Evolutionary conservation across 2,113 vertebrate species (phyloP).

Genomic region (Psophia crepitans): DNA sequence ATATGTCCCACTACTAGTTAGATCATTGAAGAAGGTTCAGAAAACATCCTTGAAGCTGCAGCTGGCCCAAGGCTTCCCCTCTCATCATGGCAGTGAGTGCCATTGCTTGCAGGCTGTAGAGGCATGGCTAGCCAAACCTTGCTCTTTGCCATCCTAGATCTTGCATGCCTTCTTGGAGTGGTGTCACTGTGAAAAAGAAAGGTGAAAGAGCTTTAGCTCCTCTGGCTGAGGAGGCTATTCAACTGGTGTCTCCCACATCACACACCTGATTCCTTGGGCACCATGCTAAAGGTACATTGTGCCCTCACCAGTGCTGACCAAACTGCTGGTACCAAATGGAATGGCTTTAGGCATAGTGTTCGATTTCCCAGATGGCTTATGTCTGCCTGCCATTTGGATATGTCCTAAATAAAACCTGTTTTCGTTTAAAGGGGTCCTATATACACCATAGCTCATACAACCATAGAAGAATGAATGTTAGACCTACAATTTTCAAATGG

Average conservation of each 20-base stretch:
- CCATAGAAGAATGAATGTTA: neutral
- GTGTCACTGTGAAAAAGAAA: neutral
- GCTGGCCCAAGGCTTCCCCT: neutral
- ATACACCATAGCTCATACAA: neutral
- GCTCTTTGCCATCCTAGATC: neutral
- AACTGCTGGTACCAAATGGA: neutral
- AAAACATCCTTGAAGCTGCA: neutral
- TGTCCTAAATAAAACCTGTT: neutral
- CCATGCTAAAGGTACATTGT: neutral
- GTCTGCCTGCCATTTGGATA: neutral
- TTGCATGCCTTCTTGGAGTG: neutral
- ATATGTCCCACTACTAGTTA: neutral
- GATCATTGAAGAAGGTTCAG: neutral
- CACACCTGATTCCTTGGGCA: neutral
- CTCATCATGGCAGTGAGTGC: accelerated
- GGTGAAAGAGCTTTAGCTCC: neutral
- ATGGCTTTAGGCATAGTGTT: neutral
- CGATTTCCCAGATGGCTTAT: neutral
- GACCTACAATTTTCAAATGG: neutral
- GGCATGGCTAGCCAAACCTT: neutral
- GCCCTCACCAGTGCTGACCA: neutral
- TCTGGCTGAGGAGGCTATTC: neutral
- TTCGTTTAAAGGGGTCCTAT: neutral
- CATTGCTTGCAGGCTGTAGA: neutral
- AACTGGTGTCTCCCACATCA: neutral